Base-by-base conservation (phyloP, 2,888 invertebrate genomes). In the Agonopterix arenella region DNA sequence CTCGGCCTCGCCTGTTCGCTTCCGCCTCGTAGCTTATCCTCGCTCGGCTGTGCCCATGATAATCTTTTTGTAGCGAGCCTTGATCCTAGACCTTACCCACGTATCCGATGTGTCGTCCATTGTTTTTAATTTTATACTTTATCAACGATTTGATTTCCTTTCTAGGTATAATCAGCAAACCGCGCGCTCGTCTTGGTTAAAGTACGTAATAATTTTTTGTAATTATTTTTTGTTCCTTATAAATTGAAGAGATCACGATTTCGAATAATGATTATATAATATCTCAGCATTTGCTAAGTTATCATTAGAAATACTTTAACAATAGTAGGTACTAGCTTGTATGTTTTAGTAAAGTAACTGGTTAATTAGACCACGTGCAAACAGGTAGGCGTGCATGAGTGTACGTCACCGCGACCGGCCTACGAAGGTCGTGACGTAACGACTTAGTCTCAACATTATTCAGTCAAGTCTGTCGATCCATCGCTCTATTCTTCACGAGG, bases 111-210 rank as follows among this genome's bases (percentile, higher is more conserved):
- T 73, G 51, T 55, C 62, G 56, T 61, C 56, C 68, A 72, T 70
- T 68, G 70, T 73, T 66, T 78, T 68, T 73, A 44, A n/a, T 40
- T 40, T 18, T 11, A 43, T 43, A 43, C 43, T 43, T 43, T 43
- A 64, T 64, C 63, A 63, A 63, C 61, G 58, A 62, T 79, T 69
- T 80, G 61, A 76, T 86, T 86, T 85, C 83, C 80, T 84, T 86
- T 86, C 86, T 86, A 88, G 86, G 86, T 88, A 88, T 88, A 86
- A 84, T 80, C 86, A 88, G 79, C 86, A 84, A 84, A 80, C 81
- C 79, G 85, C 83, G 79, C 85, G 86, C 76, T 77, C 84, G 68
- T 84, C 86, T 80, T 84, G 85, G 81, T 76, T 86, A 64, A 88
- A 88, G 86, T 88, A 88, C 86, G 86, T 88, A 88, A 82, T 68